Evolutionary conservation across 2,888 invertebrate species (phyloP).

Genomic region (Graphium colonna): DNA sequence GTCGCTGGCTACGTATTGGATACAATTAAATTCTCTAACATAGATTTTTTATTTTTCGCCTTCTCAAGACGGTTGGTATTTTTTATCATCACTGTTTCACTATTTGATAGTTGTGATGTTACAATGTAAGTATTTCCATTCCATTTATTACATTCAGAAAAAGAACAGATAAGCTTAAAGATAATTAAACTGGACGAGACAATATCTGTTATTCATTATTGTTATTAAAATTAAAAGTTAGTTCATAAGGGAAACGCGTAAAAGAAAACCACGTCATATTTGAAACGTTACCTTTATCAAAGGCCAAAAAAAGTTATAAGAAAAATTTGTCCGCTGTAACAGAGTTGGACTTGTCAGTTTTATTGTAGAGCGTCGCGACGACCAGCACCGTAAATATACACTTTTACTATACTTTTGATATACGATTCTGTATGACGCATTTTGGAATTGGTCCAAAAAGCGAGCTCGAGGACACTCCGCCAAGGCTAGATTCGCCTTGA

Average conservation of each 20-base stretch:
- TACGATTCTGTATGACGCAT: conserved; percentile 36
- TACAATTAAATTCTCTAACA: too few species aligned
- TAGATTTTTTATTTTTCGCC: too few species aligned
- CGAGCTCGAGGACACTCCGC: conserved; percentile 33
- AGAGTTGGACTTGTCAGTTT: conserved; percentile 33
- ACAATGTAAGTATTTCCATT: too few species aligned
- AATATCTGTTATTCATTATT: neutral
- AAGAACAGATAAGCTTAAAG: too few species aligned
- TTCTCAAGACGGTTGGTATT: too few species aligned
- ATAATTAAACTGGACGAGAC: neutral
- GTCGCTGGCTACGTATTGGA: too few species aligned
- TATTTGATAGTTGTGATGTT: too few species aligned
- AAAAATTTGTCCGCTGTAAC: neutral
- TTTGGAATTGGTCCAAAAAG: conserved; percentile 50
- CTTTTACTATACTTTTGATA: conserved; percentile 21
- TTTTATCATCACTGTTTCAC: too few species aligned
- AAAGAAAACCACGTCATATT: too few species aligned
- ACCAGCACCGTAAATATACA: conserved; percentile 30
- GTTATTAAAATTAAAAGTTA: neutral
- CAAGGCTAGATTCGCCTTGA: conserved; percentile 49
- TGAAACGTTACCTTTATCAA: neutral
- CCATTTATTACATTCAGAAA: too few species aligned
- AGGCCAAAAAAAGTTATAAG: neutral
- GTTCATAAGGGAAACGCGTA: too few species aligned
- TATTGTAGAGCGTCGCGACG: conserved; percentile 39